Evolutionary conservation across 1,140 invertebrate genomes (phyloP).

Genomic region (Physella acuta): DNA sequence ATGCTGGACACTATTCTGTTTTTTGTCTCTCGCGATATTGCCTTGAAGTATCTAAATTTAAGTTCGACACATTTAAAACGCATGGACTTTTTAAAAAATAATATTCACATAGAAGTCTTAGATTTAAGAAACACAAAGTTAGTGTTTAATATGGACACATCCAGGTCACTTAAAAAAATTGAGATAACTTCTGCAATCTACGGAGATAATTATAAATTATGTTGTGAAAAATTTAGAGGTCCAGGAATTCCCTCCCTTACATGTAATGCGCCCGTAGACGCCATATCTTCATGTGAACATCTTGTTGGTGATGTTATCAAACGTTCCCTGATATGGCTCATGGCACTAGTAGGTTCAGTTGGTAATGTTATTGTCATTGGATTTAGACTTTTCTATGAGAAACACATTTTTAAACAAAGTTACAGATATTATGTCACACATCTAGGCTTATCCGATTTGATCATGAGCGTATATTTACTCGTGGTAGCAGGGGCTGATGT

Average conservation of each 20-base stretch:
- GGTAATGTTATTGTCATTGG: slow-evolving; percentile 37
- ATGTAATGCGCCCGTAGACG: slow-evolving; percentile 39
- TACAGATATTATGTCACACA: slow-evolving; percentile 42
- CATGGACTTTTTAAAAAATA: not conserved
- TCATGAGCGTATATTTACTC: slow-evolving; percentile 53
- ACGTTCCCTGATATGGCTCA: slow-evolving; percentile 39
- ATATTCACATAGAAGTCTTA: not conserved
- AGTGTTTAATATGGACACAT: not conserved
- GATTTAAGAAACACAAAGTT: not conserved
- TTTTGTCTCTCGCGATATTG: not conserved
- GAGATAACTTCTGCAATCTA: not conserved
- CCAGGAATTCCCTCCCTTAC: slow-evolving; percentile 17
- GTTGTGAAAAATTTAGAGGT: too few relatives aligned
- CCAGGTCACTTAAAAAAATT: not conserved
- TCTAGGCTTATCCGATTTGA: slow-evolving; percentile 44
- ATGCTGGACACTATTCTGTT: too few relatives aligned
- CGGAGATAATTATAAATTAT: slow-evolving; percentile 35
- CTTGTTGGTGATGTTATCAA: slow-evolving; percentile 31
- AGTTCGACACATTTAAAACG: too few relatives aligned
- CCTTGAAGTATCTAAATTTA: too few relatives aligned
- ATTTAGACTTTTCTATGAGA: slow-evolving; percentile 27
- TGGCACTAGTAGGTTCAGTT: slow-evolving; percentile 30
- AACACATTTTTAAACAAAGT: slow-evolving; percentile 23
- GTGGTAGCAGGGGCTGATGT: slow-evolving; percentile 40
- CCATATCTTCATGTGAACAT: slow-evolving; percentile 38